phyloP scores from a whole-genome alignment of 2,797 vertebrate genomes.

The Clarias pachynema region DNA sequence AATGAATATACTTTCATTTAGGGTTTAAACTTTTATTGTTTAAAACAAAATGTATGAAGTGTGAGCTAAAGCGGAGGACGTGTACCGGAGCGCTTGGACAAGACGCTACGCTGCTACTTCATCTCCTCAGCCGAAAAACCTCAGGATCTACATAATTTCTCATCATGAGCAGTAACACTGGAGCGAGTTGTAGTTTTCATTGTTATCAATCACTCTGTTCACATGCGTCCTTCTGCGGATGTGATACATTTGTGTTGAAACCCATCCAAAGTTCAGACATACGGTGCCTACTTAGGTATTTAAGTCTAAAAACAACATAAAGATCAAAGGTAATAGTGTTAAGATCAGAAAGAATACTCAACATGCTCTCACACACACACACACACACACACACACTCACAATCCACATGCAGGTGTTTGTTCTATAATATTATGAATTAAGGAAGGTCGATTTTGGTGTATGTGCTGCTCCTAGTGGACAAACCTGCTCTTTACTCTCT shows the following conservation, averaged over 20 bases:
- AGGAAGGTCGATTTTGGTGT: slow-evolving; percentile 31
- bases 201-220: neutral
- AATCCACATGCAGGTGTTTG: neutral
- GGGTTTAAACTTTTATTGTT: too few relatives aligned
- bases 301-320: neutral
- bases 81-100: too few relatives aligned
- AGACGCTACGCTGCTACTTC: neutral
- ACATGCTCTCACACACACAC: neutral
- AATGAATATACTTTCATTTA: neutral
- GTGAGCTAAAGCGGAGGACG: neutral
- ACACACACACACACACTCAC: neutral
- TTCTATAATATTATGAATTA: neutral
- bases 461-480: slow-evolving; percentile 62
- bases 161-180: neutral
- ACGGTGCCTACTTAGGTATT: neutral
- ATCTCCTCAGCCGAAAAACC: neutral
- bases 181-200: neutral
- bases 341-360: neutral
- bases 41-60: too few relatives aligned
- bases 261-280: neutral
- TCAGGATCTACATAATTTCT: too few relatives aligned
- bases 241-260: neutral
- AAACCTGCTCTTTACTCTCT: slow-evolving; percentile 6
- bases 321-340: neutral
- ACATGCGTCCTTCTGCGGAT: neutral